Percentiles rank a stretch among this genome's conserved stretches.
These are phyloP conservation scores for Panthera leo DNA, from an alignment of 2,113 vertebrate species.

Conservation along the genomic window DNA sequence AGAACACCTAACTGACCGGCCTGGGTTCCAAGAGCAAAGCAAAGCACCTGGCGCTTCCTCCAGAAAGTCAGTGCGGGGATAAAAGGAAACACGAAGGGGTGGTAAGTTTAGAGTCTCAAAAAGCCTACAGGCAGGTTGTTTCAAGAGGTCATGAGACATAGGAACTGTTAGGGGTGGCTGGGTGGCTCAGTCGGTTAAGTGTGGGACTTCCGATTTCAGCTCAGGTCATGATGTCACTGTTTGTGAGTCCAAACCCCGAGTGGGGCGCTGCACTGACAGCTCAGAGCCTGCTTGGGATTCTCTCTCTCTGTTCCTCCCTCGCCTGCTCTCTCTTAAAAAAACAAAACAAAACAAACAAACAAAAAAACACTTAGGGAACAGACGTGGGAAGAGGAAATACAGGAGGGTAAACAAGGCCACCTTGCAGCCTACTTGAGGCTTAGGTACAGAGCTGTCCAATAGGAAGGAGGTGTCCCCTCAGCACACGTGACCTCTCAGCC, in stretches of 20 bases:
- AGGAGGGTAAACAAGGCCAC: neutral
- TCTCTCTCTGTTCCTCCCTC: too few relatives aligned
- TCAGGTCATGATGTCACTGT: neutral
- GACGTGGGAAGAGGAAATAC: constrained; percentile 25
- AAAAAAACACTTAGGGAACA: neutral
- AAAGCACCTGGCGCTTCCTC: neutral
- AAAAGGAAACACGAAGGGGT: neutral
- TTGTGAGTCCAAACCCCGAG: too few relatives aligned
- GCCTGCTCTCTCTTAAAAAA: too few relatives aligned
- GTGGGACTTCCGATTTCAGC: too few relatives aligned
- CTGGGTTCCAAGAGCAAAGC: neutral
- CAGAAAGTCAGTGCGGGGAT: neutral
- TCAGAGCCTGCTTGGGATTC: too few relatives aligned
- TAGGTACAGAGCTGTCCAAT: neutral
- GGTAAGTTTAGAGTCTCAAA: neutral
- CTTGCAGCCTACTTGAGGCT: neutral
- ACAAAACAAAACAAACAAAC: too few relatives aligned
- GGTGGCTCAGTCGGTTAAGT: too few relatives aligned
- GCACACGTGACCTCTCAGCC: neutral
- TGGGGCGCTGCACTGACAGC: too few relatives aligned
- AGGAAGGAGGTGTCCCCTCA: neutral
- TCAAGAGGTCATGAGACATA: neutral
- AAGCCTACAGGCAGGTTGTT: neutral
- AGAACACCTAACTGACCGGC: neutral
- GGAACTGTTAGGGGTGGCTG: neutral